Base-by-base conservation (phyloP, 2,797 vertebrate genomes). In the Macropus fuliginosus region DNA sequence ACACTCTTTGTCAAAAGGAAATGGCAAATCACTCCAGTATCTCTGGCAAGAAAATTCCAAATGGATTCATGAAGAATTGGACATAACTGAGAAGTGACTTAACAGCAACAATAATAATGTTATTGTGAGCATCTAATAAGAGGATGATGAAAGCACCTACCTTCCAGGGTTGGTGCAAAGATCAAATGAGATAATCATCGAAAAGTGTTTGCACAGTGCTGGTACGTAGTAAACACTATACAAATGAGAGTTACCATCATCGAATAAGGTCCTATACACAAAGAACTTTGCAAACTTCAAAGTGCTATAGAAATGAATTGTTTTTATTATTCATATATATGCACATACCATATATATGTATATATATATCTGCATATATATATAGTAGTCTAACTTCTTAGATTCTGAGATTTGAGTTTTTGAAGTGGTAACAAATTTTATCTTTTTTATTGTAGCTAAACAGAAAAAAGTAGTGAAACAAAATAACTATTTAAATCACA, bases 171-270 rank as follows among this genome's bases (percentile, higher is more conserved):
- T 50, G 3, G 46, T 27, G 3, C 46, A 8, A 87, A 50, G 5
- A 50, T 87, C 21, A 87, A 87, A 12, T 87, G 40, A 46, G 21
- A 27, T 46, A 46, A 87, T 87, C 11, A 12, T 87, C 24, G 29
- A 46, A 87, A 87, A 27, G 74, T 4, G 1, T 87, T 87, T 40
- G 74, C 21, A 46, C 6, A 40, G 16, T 40, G 62, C 5, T 46
- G 18, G 8, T 2, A 81, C 2, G 10, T 10, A 16, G 5, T 24
- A 40, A 10, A 40, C 0, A 1, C 13, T 50, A 8, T 46, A 12
- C 11, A 87, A 87, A 87, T 46, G 40, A 27, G 1, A 50, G 9
- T 3, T 87, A 10, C 28, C 21, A 3, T 14, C 3, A 50, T 87
- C 40, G 5, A 50, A 46, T 50, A 27, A 87, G 21, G 27, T 87